A percentile compares a stretch with the other conserved stretches of the same genome.
Conservation (phyloP, 1,140 invertebrate genomes). For the Drepana arcuata region DNA sequence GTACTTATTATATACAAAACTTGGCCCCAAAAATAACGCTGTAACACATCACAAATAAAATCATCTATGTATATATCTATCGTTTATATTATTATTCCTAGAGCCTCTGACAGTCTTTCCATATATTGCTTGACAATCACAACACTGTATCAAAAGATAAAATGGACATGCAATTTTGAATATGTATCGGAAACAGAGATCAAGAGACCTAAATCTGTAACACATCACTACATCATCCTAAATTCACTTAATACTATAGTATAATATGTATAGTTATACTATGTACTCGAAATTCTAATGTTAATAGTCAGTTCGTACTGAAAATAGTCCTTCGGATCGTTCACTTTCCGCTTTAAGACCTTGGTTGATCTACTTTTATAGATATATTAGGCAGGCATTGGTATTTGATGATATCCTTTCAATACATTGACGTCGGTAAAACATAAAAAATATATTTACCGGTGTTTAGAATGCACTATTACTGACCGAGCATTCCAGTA, state of each 20-base stretch:
- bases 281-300: too few species aligned
- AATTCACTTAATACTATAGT: background rate
- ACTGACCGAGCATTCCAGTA: background rate
- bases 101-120: slow-evolving; percentile 50
- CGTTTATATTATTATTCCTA: slow-evolving; percentile 20
- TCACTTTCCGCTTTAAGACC: too few species aligned
- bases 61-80: background rate
- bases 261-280: too few species aligned
- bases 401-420: background rate
- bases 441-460: background rate
- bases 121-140: slow-evolving; percentile 32
- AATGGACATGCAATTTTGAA: background rate
- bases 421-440: background rate
- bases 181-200: background rate
- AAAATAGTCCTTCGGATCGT: too few species aligned
- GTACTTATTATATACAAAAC: slow-evolving; percentile 32
- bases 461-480: background rate
- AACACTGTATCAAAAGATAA: slow-evolving; percentile 11
- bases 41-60: slow-evolving; percentile 18
- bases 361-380: too few species aligned
- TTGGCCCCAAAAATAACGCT: slow-evolving; percentile 51
- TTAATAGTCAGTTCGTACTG: too few species aligned
- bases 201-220: background rate
- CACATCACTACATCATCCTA: background rate
- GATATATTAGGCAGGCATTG: too few species aligned